A percentile compares a stretch with the other conserved stretches of the same genome.
These are phyloP conservation scores for Eulemur coronatus DNA, from an alignment of 2,797 vertebrate genomes.

Conservation along the genomic window DNA sequence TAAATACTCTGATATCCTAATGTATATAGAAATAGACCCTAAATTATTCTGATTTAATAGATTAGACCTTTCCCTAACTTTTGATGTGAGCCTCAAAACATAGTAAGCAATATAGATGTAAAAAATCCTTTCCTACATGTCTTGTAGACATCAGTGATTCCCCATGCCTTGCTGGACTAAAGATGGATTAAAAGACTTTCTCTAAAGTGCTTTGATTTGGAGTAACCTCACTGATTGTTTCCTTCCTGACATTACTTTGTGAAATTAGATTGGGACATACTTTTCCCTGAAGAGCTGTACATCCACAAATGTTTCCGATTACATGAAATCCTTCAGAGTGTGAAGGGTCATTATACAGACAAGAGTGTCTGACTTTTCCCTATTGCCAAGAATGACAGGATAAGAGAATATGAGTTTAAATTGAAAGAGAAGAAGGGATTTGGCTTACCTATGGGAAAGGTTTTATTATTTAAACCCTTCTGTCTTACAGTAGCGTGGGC, in stretches of 20 bases:
- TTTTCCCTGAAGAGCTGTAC: conserved; percentile 66
- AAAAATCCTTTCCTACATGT: background rate
- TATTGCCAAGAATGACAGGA: background rate
- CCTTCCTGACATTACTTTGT: conserved; percentile 55
- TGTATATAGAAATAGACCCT: background rate
- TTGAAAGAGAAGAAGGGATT: conserved; percentile 53
- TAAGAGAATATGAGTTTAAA: conserved; percentile 24
- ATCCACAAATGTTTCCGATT: conserved; percentile 60
- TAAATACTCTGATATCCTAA: background rate
- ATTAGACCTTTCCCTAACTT: background rate
- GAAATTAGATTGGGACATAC: conserved; percentile 66
- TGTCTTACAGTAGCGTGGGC: background rate
- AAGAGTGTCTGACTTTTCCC: background rate
- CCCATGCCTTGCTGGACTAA: background rate
- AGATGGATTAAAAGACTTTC: conserved; percentile 24
- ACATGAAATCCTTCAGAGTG: conserved; percentile 49
- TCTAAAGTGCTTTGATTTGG: conserved; percentile 56
- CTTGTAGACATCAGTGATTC: background rate
- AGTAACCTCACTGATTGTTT: conserved; percentile 59
- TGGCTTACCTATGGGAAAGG: background rate
- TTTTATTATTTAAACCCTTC: conserved; percentile 36
- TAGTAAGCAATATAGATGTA: background rate
- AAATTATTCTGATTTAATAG: background rate
- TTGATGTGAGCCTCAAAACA: conserved; percentile 19
- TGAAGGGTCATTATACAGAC: conserved; percentile 53